These are phyloP conservation scores for Rotaria magnacalcarata DNA, from an alignment of 2,888 invertebrate species.

Conservation along the genomic window DNA sequence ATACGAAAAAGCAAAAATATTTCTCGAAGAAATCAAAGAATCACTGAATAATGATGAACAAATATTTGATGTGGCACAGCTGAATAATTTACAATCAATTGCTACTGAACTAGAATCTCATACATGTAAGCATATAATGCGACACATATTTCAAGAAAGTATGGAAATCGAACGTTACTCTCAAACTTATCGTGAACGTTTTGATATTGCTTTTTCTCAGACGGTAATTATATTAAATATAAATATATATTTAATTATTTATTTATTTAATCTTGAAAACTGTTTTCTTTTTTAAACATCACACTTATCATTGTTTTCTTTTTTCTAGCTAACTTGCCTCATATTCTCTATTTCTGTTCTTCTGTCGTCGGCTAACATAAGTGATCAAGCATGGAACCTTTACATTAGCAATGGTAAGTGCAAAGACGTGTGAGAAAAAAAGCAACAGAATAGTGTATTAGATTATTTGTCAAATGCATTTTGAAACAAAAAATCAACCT, in stretches of 20 bases:
- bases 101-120: not conserved
- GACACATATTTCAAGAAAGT: not conserved
- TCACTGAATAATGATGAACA: not conserved
- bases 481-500: not conserved
- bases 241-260: too few species aligned
- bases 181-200: not conserved
- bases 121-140: not conserved
- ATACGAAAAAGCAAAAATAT: not conserved
- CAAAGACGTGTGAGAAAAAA: not conserved
- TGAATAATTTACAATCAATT: not conserved
- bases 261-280: not conserved
- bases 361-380: not conserved
- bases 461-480: not conserved
- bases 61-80: not conserved
- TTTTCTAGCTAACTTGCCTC: slow-evolving; percentile 8
- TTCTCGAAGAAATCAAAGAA: not conserved
- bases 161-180: not conserved
- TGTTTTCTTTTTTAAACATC: too few species aligned
- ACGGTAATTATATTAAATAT: not conserved
- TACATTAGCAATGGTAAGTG: slow-evolving; percentile 19
- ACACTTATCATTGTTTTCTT: not conserved
- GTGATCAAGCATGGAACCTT: slow-evolving; percentile 18
- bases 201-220: slow-evolving; percentile 20
- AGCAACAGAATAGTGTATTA: too few species aligned
- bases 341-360: not conserved